Base-by-base conservation (phyloP, 1,140 invertebrate species). In the Cheumatopsyche charites region DNA sequence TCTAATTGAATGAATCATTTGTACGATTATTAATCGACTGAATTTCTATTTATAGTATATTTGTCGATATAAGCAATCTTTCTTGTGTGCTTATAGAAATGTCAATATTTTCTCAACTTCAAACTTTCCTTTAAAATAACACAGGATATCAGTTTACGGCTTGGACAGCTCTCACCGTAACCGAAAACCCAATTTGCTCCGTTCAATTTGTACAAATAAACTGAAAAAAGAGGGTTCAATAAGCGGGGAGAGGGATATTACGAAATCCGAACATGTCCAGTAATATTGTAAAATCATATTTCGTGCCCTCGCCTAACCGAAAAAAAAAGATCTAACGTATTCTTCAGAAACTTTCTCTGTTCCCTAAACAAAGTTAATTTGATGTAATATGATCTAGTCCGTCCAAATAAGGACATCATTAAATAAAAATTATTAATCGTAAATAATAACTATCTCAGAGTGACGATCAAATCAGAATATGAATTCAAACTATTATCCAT, bases 141-240 rank as follows among this genome's bases (percentile, higher is more conserved):
- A 71, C 29, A 42, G 21, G 19, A 63, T 69, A 69, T 72, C 73
- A 23, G 26, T 70, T 43, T 67, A 65, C n/a, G 19, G 43, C 49
- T 25, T 25, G 58, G 25, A 63, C 63, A 47, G 43, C 62, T 67
- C 58, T 29, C 52, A 15, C 21, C 36, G 73, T 43, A 72, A 75
- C 42, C 49, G 45, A 41, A 75, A 75, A 75, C 73, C 73, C 73
- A 75, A 75, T 75, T 75, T 75, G 67, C 43, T 71, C 71, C 42
- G 69, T 74, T 63, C 69, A 55, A 74, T 74, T 74, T 71, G 66
- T 71, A 67, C 47, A 49, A 63, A 68, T 68, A 70, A 62, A 73
- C 52, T 41, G 19, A 42, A 63, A n/a, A 36, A 43, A 43, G 55
- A 62, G 65, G 36, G 65, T 42, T 63, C 3, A 15, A 42, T 43